Conservation (phyloP, 2,113 vertebrate genomes). For the Lycaon pictus region DNA sequence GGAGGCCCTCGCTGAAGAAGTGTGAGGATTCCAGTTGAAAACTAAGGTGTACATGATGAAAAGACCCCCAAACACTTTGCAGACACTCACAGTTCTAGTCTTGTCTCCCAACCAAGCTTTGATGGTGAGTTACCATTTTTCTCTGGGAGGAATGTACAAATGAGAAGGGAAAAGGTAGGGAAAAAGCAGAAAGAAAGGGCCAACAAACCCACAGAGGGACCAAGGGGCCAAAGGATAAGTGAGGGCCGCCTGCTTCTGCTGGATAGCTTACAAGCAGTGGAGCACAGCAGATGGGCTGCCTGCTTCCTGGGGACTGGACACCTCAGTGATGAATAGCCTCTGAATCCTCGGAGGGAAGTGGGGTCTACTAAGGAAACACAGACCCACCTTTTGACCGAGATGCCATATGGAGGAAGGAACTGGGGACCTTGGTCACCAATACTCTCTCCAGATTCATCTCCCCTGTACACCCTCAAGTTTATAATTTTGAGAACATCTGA, state of each 20-base stretch:
- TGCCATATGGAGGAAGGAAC: slow-evolving; percentile 22
- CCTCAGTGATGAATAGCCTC: background rate
- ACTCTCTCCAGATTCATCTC: background rate
- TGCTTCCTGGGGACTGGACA: background rate
- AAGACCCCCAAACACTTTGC: background rate
- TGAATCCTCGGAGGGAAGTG: background rate
- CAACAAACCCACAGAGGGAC: background rate
- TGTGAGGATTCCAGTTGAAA: background rate
- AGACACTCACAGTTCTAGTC: background rate
- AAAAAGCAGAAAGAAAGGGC: background rate
- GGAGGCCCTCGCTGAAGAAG: background rate
- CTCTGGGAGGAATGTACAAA: slow-evolving; percentile 23
- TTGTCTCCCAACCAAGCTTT: background rate
- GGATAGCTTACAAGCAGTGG: background rate
- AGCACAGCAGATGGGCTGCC: background rate
- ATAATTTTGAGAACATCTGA: background rate
- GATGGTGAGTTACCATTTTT: background rate
- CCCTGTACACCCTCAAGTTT: background rate
- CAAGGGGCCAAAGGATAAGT: background rate
- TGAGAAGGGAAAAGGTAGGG: background rate
- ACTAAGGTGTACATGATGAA: background rate
- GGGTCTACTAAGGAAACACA: slow-evolving; percentile 2
- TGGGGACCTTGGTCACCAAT: background rate
- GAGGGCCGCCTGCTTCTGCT: background rate
- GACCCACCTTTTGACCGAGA: slow-evolving; percentile 40